Percentiles rank a stretch among this genome's conserved stretches.
phyloP scores from a whole-genome alignment of 2,113 vertebrate genomes.

The Dendrocopos noguchii region DNA sequence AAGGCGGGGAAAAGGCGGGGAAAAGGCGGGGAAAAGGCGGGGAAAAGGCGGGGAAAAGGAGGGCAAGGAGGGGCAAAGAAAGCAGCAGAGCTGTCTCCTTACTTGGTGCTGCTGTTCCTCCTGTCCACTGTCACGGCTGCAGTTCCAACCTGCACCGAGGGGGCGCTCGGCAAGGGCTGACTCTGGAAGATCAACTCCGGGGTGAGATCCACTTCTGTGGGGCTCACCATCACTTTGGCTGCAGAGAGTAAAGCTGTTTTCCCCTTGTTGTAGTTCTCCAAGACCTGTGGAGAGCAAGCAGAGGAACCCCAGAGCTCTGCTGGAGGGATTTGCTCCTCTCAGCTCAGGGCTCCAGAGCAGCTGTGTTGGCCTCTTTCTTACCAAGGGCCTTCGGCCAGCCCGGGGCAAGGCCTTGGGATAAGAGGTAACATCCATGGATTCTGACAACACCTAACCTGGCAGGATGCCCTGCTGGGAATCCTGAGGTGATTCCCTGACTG shows the following conservation, averaged over 20 bases:
- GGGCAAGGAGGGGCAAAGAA: too few relatives aligned
- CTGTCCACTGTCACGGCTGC: constrained; percentile 76
- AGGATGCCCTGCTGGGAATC: background rate
- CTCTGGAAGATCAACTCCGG: constrained; percentile 91
- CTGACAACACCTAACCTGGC: background rate
- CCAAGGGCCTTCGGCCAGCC: background rate
- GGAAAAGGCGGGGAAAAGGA: too few relatives aligned
- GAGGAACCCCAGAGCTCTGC: background rate
- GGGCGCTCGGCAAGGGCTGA: constrained; percentile 76
- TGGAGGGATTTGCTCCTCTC: background rate
- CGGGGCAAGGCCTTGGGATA: background rate
- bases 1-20: too few relatives aligned
- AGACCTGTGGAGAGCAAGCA: constrained; percentile 80
- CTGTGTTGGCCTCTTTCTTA: background rate
- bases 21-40: too few relatives aligned
- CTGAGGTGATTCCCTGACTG: background rate
- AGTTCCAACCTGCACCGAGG: constrained; percentile 63
- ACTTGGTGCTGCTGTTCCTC: constrained; percentile 93
- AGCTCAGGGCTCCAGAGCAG: background rate
- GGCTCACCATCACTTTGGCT: constrained; percentile 99
- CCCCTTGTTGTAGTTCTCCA: constrained; percentile 99
- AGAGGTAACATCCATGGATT: background rate
- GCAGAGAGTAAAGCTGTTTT: constrained; percentile 96
- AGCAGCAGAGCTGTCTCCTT: constrained; percentile 18
- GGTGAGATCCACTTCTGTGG: constrained; percentile 97